phyloP scores from a whole-genome alignment of 30 jellyfish, hydroid and myxozoan species.

The Chrysaora quinquecirrha region DNA sequence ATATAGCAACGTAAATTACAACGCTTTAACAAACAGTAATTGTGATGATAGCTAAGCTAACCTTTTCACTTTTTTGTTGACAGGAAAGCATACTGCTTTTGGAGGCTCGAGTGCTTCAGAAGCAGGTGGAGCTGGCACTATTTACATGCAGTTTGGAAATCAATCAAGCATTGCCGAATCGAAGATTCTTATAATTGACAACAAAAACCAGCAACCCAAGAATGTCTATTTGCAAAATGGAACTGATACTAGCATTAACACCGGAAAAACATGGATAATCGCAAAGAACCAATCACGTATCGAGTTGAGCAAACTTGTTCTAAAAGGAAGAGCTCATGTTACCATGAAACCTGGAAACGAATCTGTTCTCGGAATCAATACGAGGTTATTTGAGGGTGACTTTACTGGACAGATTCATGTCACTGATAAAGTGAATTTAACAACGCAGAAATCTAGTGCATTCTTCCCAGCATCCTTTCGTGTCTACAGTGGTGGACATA shows the following conservation, averaged over 20 bases:
- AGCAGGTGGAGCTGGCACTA: slow-evolving; percentile 70
- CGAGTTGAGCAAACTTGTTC: slow-evolving; percentile 7
- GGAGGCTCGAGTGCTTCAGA: slow-evolving; percentile 58
- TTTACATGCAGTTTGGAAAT: slow-evolving; percentile 45
- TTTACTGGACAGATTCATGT: slow-evolving; percentile 63
- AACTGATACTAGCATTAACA: slow-evolving; percentile 16
- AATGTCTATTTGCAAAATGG: slow-evolving; percentile 28
- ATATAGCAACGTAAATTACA: no score
- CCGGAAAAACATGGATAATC: slow-evolving; percentile 61
- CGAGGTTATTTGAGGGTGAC: slow-evolving; percentile 46
- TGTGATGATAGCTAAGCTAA: no score
- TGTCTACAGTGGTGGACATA: slow-evolving; percentile 54
- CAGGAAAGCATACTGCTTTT: slow-evolving; percentile 48
- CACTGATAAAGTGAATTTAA: slow-evolving; percentile 23
- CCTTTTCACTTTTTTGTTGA: no score
- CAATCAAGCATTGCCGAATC: background rate
- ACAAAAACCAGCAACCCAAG: slow-evolving; percentile 60
- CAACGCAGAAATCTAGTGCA: slow-evolving; percentile 11
- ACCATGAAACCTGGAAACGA: background rate
- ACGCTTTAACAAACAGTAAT: no score
- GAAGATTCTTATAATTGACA: slow-evolving; percentile 28
- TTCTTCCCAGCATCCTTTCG: slow-evolving; percentile 71
- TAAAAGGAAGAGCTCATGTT: slow-evolving; percentile 56
- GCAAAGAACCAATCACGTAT: slow-evolving; percentile 1
- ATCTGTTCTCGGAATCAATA: background rate